These are phyloP conservation scores for Phainopepla nitens DNA, from an alignment of 2,113 vertebrate species.

Conservation along the genomic window DNA sequence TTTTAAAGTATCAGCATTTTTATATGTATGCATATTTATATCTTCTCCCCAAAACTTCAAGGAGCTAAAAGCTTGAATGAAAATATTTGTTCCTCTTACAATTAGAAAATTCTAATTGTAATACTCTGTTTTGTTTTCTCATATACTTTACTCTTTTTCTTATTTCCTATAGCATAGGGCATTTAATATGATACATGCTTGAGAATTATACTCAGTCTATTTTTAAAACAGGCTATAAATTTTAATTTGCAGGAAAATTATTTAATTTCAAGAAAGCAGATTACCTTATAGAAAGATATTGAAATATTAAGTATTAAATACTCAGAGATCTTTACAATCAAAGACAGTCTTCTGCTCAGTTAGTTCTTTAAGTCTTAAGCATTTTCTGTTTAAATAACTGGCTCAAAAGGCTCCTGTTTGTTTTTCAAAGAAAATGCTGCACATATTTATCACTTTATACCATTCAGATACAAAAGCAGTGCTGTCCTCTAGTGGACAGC, in stretches of 20 bases:
- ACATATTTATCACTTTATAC: slow-evolving; percentile 23
- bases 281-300: not conserved
- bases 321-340: not conserved
- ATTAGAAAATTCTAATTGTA: not conserved
- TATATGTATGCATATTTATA: not conserved
- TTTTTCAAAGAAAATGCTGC: slow-evolving; percentile 57
- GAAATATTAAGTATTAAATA: not conserved
- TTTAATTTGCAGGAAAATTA: slow-evolving; percentile 30
- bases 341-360: not conserved
- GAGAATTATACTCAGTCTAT: not conserved
- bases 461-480: slow-evolving; percentile 81
- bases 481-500: slow-evolving; percentile 88
- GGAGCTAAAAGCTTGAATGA: not conserved
- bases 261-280: not conserved
- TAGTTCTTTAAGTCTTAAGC: slow-evolving; percentile 10
- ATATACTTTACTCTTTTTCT: not conserved
- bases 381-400: slow-evolving; percentile 28
- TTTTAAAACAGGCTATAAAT: slow-evolving; percentile 28
- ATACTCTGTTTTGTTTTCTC: not conserved
- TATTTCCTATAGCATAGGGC: not conserved
- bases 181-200: not conserved
- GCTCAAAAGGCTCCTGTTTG: slow-evolving; percentile 34
- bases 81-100: not conserved
- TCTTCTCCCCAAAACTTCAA: not conserved
- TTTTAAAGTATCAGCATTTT: not conserved